A percentile compares a stretch with the other conserved stretches of the same genome.
phyloP scores from a whole-genome alignment of 2,797 vertebrate species.

The Nyctibius grandis region DNA sequence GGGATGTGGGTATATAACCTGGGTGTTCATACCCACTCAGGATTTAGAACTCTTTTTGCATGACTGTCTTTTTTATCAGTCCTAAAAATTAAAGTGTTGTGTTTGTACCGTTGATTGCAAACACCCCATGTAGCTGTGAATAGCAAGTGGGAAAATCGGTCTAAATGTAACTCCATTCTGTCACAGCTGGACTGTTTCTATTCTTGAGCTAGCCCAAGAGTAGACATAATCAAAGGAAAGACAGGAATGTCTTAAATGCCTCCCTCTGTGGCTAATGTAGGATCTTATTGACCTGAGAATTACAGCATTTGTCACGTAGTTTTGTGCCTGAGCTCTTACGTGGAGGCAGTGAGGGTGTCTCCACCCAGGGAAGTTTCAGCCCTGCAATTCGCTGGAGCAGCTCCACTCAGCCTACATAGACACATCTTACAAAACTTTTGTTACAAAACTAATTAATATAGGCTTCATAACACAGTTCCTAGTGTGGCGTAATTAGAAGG shows the following conservation, averaged over 20 bases:
- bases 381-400: not conserved
- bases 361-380: not conserved
- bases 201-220: not conserved
- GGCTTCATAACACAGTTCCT: not conserved
- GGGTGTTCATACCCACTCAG: not conserved
- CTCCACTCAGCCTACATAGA: not conserved
- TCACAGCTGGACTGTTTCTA: not conserved
- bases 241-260: not conserved
- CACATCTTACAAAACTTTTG: not conserved
- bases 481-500: not conserved
- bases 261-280: not conserved
- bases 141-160: not conserved
- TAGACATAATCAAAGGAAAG: not conserved
- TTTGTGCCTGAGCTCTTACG: not conserved
- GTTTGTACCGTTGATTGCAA: not conserved
- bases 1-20: not conserved
- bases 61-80: not conserved
- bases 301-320: rapidly evolving
- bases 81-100: not conserved
- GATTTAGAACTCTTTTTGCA: not conserved
- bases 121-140: not conserved
- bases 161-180: not conserved
- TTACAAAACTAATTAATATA: not conserved
- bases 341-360: rapidly evolving
- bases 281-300: not conserved